These are phyloP conservation scores for Linurgus olivaceus DNA, from an alignment of 2,797 vertebrate genomes.

Conservation along the genomic window DNA sequence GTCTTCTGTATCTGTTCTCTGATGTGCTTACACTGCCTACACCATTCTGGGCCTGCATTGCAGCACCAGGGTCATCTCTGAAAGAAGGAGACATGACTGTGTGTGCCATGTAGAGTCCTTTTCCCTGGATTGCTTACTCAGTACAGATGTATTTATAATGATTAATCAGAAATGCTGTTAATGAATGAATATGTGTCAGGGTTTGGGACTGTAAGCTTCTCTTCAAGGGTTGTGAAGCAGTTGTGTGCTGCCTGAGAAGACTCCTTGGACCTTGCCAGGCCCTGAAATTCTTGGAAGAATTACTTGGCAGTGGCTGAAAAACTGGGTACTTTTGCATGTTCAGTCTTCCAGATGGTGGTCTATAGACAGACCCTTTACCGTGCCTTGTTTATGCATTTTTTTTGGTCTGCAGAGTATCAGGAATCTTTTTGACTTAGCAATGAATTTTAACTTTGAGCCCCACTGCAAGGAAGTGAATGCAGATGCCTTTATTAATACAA, in stretches of 20 bases:
- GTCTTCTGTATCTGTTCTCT: not conserved
- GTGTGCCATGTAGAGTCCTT: not conserved
- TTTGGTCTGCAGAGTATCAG: slow-evolving; percentile 25
- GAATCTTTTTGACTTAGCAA: not conserved
- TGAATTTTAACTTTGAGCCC: slow-evolving; percentile 28
- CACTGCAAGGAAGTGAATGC: slow-evolving; percentile 2
- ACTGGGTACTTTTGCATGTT: not conserved
- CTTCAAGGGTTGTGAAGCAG: not conserved
- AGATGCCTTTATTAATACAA: slow-evolving; percentile 46
- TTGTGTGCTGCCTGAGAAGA: not conserved
- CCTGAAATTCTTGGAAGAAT: not conserved
- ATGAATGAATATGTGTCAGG: not conserved
- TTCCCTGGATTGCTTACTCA: not conserved
- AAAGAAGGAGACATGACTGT: not conserved
- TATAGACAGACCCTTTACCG: not conserved
- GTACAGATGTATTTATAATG: not conserved
- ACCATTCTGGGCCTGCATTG: not conserved
- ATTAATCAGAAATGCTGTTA: not conserved
- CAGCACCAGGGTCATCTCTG: not conserved
- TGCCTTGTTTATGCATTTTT: not conserved
- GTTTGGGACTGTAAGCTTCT: not conserved
- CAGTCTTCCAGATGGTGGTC: slow-evolving; percentile 16
- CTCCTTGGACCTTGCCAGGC: not conserved
- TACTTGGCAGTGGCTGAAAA: slow-evolving; percentile 6
- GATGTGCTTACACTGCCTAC: not conserved